These are phyloP conservation scores for Aphis craccivora DNA, from an alignment of 1,140 invertebrate genomes.

Conservation along the genomic window DNA sequence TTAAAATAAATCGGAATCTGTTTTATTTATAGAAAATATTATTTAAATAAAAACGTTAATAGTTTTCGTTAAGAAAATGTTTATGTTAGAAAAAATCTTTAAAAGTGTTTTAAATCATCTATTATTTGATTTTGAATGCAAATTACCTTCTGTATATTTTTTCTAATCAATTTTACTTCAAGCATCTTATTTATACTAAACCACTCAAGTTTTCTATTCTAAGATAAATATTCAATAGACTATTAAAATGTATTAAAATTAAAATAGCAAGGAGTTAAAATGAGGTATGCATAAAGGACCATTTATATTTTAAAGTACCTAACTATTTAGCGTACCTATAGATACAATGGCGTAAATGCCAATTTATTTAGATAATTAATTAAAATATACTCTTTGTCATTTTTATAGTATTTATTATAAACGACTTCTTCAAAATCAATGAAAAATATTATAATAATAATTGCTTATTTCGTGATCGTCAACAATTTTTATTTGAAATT, in stretches of 20 bases:
- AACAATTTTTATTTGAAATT: background rate
- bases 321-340: background rate
- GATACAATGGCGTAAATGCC: background rate
- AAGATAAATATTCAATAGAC: background rate
- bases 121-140: background rate
- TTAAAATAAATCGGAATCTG: background rate
- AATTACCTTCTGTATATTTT: background rate
- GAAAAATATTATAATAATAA: background rate
- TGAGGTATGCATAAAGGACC: background rate
- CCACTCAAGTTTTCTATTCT: background rate
- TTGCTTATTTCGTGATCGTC: background rate
- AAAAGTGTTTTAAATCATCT: background rate
- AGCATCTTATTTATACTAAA: background rate
- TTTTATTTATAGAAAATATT: slow-evolving; percentile 21
- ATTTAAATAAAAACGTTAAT: background rate
- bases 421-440: background rate
- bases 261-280: background rate
- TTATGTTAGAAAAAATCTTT: background rate
- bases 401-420: background rate
- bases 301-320: slow-evolving; percentile 11
- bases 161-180: background rate
- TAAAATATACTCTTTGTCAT: background rate
- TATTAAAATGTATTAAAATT: background rate
- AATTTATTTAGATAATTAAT: background rate
- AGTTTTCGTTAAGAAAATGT: background rate